phyloP scores from a whole-genome alignment of 30 jellyfish, hydroid and myxozoan species.

The Rhopilema esculentum region DNA sequence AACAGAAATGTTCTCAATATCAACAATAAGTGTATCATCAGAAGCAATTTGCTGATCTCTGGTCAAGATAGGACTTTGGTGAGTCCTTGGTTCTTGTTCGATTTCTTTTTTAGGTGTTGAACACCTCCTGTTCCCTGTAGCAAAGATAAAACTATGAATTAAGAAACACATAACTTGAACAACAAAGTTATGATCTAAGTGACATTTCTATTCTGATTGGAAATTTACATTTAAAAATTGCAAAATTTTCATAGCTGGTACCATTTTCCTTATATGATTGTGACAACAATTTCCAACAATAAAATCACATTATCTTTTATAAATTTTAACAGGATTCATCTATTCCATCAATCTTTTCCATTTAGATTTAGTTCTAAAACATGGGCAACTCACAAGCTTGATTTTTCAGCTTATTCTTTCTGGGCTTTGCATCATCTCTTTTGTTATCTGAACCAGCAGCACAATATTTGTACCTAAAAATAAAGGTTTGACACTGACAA shows the following conservation, averaged over 20 bases:
- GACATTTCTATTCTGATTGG: conserved; percentile 5
- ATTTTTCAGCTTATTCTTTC: conserved; percentile 1
- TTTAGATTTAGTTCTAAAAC: background rate
- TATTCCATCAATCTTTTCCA: background rate
- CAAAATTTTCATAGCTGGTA: background rate
- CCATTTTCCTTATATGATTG: background rate
- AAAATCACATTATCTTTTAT: background rate
- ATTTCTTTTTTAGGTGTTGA: conserved; percentile 9
- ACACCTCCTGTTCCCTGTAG: conserved; percentile 16
- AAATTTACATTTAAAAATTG: background rate
- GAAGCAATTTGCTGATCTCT: conserved; percentile 13
- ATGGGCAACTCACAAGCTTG: conserved; percentile 4
- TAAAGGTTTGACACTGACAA: too few species aligned
- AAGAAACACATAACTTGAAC: conserved; percentile 13
- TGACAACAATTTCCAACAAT: background rate
- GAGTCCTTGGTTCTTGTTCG: conserved; percentile 9
- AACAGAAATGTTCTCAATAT: conserved; percentile 28
- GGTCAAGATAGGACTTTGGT: conserved; percentile 17
- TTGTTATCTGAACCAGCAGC: conserved; percentile 11
- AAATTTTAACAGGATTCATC: background rate
- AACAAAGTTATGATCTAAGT: background rate
- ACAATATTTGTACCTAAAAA: conserved; percentile 3
- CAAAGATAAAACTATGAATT: conserved; percentile 4
- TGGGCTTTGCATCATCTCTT: conserved; percentile 12
- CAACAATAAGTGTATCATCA: conserved; percentile 13